Conservation (phyloP, 1,140 invertebrate species). For the Tetragnatha versicolor region DNA sequence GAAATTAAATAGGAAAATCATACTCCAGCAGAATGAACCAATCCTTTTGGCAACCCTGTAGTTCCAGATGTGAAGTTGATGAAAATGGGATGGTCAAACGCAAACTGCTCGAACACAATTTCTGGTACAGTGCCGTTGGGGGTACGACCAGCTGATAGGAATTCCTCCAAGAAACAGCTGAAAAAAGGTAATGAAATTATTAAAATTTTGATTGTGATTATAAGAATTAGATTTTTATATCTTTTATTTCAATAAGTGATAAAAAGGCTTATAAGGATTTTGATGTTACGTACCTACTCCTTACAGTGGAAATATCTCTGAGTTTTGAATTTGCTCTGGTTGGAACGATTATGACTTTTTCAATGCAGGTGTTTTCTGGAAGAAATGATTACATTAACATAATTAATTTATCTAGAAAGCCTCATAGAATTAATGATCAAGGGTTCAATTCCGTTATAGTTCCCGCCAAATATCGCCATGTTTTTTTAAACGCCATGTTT, state of each 20-base stretch:
- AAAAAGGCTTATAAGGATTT: not conserved
- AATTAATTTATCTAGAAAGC: too few species aligned
- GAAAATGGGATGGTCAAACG: constrained; percentile 72
- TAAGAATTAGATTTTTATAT: too few species aligned
- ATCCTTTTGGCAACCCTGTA: constrained; percentile 72
- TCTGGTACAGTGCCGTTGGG: constrained; percentile 59
- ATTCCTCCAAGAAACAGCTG: constrained; percentile 60
- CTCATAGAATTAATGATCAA: too few species aligned
- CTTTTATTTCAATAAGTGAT: too few species aligned
- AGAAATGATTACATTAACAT: too few species aligned
- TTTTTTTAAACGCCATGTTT: too few species aligned
- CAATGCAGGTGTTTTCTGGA: constrained; percentile 8
- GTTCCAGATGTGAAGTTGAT: constrained; percentile 73
- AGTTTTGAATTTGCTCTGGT: constrained; percentile 31
- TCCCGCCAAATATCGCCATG: too few species aligned
- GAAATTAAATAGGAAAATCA: constrained; percentile 55
- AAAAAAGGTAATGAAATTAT: not conserved
- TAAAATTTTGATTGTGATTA: not conserved
- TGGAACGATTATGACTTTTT: constrained; percentile 44
- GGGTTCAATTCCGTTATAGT: too few species aligned
- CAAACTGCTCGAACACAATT: constrained; percentile 68
- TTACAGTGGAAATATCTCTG: constrained; percentile 23
- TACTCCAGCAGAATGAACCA: constrained; percentile 72
- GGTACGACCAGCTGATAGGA: constrained; percentile 58
- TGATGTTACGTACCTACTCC: constrained; percentile 18